Evolutionary conservation across 2,113 vertebrate genomes (phyloP), one percentile per base, ranked within the genome.

Genomic region (Prionailurus viverrinus): DNA sequence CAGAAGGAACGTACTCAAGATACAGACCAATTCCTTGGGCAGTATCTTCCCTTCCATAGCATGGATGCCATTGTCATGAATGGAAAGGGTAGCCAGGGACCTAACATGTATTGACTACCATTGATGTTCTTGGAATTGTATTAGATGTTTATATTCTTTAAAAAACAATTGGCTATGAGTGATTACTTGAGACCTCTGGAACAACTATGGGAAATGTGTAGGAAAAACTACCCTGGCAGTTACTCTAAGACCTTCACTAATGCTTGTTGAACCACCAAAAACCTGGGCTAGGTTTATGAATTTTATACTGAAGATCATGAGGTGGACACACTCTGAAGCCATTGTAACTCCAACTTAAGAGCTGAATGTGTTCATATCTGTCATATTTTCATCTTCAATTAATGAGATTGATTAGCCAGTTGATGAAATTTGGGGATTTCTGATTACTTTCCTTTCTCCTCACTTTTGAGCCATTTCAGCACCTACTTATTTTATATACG

Each of bases 181-280:
- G 25, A 86, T 36, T 31, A 7, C 36, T 36, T 81, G 33, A 53
- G 4, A 36, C 5, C 14, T 78, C 29, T 48, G 7, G 25, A 29
- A 29, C 8, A 85, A 1, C 66, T 23, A 5, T 23, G 2, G 1
- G 31, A 1, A 63, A 74, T 1, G 18, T 0, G 31, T 14, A 21
- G 19, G 36, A 5, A 16, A 61, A 18, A 73, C 27, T 41, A 7
- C 5, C 5, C 23, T 33, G 48, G 27, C 31, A 23, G 9, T 27
- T 39, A 31, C 0, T 55, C 53, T 55, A n/a, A 87, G n/a, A 39
- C 6, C 27, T 12, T 33, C 1, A 0, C 48, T 41, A 33, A 18
- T 39, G 14, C 25, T 61, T 48, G 14, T 27, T 82, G 6, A 48
- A 21, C 16, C 36, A 14, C 45, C 29, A 7, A 73, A 2, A 2